Conservation (phyloP, 92 coral and sea anemone genomes). For the Blastomussa wellsi region DNA sequence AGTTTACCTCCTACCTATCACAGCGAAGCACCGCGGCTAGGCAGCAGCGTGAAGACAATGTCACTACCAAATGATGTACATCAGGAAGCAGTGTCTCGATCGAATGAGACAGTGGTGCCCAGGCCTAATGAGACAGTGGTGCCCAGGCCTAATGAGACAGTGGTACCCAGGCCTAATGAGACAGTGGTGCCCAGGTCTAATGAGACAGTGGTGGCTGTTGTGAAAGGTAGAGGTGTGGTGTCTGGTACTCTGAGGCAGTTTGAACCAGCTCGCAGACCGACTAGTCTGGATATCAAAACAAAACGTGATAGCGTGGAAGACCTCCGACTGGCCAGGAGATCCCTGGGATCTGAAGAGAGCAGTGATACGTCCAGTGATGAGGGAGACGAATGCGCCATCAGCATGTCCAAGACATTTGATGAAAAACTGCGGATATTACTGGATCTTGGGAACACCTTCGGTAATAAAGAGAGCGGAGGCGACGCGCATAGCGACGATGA, state of each 20-base stretch:
- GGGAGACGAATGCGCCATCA: slow-evolving; percentile 67
- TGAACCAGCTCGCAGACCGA: slow-evolving; percentile 72
- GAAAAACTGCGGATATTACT: slow-evolving; percentile 84
- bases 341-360: slow-evolving; percentile 82
- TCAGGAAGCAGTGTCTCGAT: slow-evolving; percentile 13
- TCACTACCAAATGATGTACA: background rate
- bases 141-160: slow-evolving; percentile 58
- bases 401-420: slow-evolving; percentile 92
- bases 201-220: slow-evolving; percentile 68
- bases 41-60: background rate
- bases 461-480: slow-evolving; percentile 23
- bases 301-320: slow-evolving; percentile 76
- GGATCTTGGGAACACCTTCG: slow-evolving; percentile 62
- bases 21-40: slow-evolving; percentile 27
- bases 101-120: too few relatives aligned
- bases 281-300: slow-evolving; percentile 80
- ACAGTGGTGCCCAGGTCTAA: slow-evolving; percentile 58
- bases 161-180: slow-evolving; percentile 52
- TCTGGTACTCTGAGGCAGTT: slow-evolving; percentile 57
- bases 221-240: slow-evolving; percentile 78
- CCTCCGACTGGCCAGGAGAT: slow-evolving; percentile 52
- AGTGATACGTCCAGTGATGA: slow-evolving; percentile 90
- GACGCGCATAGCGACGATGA: slow-evolving; percentile 53
- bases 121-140: slow-evolving; percentile 62
- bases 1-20: slow-evolving; percentile 21